Evolutionary conservation across 2,888 invertebrate species (phyloP).

Genomic region (Koerneria pararmatus): DNA sequence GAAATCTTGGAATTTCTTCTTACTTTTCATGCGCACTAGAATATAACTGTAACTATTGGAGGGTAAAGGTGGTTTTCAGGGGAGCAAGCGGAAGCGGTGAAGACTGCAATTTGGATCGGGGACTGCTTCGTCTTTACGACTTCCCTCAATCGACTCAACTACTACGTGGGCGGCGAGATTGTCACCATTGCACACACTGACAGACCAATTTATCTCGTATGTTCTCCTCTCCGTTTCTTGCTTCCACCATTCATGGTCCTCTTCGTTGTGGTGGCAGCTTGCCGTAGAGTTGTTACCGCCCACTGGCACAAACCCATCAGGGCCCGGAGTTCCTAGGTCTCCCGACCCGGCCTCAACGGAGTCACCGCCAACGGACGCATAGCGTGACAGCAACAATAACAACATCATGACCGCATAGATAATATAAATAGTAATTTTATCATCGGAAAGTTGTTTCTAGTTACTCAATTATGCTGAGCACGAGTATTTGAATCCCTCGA

Average conservation of each 20-base stretch:
- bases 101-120: conserved; percentile 63
- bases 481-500: no score
- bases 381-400: no score
- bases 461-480: no score
- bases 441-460: background rate
- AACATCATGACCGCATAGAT: background rate
- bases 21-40: no score
- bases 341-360: no score
- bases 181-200: conserved; percentile 96
- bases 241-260: background rate
- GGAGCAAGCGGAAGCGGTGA: conserved; percentile 50
- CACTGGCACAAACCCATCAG: no score
- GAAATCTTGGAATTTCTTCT: no score
- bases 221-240: conserved; percentile 68
- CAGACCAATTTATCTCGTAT: conserved; percentile 87
- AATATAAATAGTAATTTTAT: background rate
- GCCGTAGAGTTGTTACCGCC: no score
- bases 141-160: conserved; percentile 90
- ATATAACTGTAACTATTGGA: background rate
- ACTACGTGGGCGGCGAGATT: conserved; percentile 97
- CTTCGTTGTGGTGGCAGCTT: background rate
- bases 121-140: conserved; percentile 99
- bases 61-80: conserved; percentile 29
- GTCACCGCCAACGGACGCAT: no score
- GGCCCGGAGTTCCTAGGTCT: no score